Evolutionary conservation across 2,888 invertebrate species (phyloP).

Genomic region (Bimastos eiseni): DNA sequence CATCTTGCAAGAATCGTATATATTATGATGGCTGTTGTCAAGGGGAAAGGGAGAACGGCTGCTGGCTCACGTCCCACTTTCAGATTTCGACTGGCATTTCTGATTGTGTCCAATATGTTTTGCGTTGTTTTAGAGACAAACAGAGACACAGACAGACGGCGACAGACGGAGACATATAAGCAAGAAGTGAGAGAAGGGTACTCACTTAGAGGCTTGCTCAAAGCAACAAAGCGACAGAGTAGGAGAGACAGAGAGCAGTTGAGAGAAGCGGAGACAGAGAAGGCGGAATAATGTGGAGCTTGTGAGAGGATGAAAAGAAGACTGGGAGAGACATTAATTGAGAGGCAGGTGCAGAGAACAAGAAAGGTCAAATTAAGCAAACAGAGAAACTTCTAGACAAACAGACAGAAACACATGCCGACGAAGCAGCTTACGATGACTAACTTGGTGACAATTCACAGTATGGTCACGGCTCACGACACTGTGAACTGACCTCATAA

Average conservation of each 20-base stretch:
- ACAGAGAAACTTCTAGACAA: not conserved
- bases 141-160: not conserved
- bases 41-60: not conserved
- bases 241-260: not conserved
- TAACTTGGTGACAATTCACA: too few relatives aligned
- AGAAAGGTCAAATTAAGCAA: not conserved
- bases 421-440: not conserved
- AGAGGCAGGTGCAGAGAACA: not conserved
- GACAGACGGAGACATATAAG: not conserved
- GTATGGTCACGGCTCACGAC: not conserved
- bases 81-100: not conserved
- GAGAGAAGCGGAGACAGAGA: not conserved
- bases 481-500: not conserved
- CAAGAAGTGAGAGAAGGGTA: not conserved
- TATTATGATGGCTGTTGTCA: slow-evolving; percentile 13
- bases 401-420: not conserved
- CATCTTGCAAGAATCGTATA: slow-evolving; percentile 1
- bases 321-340: not conserved
- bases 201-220: too few relatives aligned
- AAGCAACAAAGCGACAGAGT: too few relatives aligned
- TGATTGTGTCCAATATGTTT: slow-evolving; percentile 4
- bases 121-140: not conserved
- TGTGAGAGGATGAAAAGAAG: not conserved
- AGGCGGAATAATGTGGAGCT: not conserved
- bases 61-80: not conserved